phyloP scores from a whole-genome alignment of 2,888 invertebrate genomes.

The Ethmia dodecea region DNA sequence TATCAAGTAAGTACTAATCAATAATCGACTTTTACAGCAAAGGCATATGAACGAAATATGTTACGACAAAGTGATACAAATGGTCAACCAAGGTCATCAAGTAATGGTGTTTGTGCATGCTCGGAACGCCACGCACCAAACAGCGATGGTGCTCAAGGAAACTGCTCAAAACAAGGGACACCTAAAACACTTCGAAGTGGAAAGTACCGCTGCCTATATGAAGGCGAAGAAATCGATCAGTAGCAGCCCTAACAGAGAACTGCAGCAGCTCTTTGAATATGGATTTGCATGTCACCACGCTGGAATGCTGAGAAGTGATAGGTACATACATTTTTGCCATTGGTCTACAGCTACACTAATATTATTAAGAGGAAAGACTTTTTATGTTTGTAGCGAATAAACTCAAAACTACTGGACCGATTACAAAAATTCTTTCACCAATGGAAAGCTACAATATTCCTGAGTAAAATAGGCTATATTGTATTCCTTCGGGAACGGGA shows the following conservation, averaged over 20 bases:
- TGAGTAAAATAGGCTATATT: too few species aligned
- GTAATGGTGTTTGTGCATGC: constrained; percentile 99
- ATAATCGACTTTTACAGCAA: too few species aligned
- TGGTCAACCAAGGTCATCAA: constrained; percentile 94
- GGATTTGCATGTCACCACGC: constrained; percentile 99
- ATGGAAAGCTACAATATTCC: too few species aligned
- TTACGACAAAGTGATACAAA: constrained; percentile 92
- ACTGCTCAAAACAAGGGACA: constrained; percentile 87
- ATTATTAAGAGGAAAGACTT: too few species aligned
- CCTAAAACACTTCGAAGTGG: constrained; percentile 82
- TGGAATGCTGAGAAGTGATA: constrained; percentile 93
- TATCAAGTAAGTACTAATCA: too few species aligned
- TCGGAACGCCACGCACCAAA: constrained; percentile 94
- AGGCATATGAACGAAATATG: constrained; percentile 94
- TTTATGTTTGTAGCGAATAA: too few species aligned
- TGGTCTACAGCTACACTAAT: too few species aligned
- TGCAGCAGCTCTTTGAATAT: constrained; percentile 89
- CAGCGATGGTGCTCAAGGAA: constrained; percentile 91
- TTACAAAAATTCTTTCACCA: too few species aligned
- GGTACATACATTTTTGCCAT: too few species aligned
- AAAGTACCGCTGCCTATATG: constrained; percentile 79
- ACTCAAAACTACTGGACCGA: too few species aligned
- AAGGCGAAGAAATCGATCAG: constrained; percentile 83
- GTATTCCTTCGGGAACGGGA: too few species aligned
- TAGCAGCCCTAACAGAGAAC: constrained; percentile 87